A percentile compares a stretch with the other conserved stretches of the same genome.
Conservation (phyloP, 2,113 vertebrate species). For the Caretta caretta region DNA sequence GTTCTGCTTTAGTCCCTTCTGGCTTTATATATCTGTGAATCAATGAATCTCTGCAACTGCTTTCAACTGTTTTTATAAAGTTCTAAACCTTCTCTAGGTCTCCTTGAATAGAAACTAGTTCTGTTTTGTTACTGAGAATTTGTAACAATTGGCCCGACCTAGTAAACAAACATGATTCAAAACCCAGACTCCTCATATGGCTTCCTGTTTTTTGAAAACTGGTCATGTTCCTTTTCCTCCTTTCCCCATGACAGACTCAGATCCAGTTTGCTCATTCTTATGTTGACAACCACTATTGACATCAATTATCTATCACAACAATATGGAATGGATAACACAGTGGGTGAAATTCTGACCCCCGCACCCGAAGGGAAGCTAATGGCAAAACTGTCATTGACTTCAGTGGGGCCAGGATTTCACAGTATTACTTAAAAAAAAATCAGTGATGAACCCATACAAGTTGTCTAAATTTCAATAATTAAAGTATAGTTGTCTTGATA, state of each 20-base stretch:
- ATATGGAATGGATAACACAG: not conserved
- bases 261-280: slow-evolving; percentile 24
- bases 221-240: not conserved
- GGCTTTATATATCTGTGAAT: not conserved
- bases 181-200: not conserved
- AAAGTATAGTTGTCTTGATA: too few relatives aligned
- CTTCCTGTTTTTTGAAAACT: slow-evolving; percentile 7
- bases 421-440: not conserved
- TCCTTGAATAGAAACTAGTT: not conserved
- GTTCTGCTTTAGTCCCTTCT: not conserved
- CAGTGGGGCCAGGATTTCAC: too few relatives aligned
- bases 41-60: not conserved
- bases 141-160: slow-evolving; percentile 9
- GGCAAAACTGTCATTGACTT: not conserved
- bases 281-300: slow-evolving; percentile 62
- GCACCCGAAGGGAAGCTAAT: not conserved
- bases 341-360: too few relatives aligned
- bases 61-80: not conserved
- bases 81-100: not conserved
- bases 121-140: not conserved
- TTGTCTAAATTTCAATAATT: too few relatives aligned
- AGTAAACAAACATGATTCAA: slow-evolving; percentile 37
- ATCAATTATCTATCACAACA: slow-evolving; percentile 29
- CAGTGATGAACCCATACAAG: not conserved
- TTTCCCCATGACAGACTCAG: not conserved